Evolutionary conservation across 2,113 vertebrate genomes (phyloP).

Genomic region (Sinocyclocheilus rhinocerous): DNA sequence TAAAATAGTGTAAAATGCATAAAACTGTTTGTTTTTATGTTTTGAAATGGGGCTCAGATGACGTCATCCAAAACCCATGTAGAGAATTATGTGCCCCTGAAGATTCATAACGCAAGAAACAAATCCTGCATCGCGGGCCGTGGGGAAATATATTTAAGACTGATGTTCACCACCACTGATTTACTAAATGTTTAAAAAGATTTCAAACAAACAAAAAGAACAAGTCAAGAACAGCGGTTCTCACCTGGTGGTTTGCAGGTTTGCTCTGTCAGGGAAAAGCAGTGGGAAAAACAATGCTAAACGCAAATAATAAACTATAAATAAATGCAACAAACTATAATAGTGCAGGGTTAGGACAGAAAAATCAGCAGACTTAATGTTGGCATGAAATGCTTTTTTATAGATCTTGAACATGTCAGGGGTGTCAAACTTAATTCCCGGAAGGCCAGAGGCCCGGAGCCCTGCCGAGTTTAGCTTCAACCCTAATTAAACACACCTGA

Average conservation of each 20-base stretch:
- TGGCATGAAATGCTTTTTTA: not conserved
- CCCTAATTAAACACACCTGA: too few species aligned
- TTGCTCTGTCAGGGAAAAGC: not conserved
- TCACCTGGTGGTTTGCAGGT: not conserved
- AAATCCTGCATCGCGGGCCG: constrained; percentile 28
- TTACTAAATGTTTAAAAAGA: not conserved
- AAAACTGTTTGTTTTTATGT: constrained; percentile 25
- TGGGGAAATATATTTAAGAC: constrained; percentile 1
- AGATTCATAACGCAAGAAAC: constrained; percentile 26
- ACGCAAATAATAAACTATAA: not conserved
- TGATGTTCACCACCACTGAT: not conserved
- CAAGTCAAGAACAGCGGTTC: not conserved
- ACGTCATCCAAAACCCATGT: constrained; percentile 45
- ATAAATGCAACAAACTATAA: not conserved
- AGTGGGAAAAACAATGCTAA: not conserved
- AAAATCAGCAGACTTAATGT: not conserved
- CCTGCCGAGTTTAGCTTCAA: too few species aligned
- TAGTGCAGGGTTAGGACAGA: not conserved
- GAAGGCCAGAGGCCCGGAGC: too few species aligned
- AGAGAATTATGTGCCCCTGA: constrained; percentile 36
- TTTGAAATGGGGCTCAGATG: constrained; percentile 39
- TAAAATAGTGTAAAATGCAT: constrained; percentile 41
- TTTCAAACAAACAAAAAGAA: not conserved
- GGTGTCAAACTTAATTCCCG: too few species aligned
- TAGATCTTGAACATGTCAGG: not conserved